A percentile compares a stretch with the other conserved stretches of the same genome.
Evolutionary conservation across 2,888 invertebrate genomes (phyloP).

Genomic region (Heliconius aoede): DNA sequence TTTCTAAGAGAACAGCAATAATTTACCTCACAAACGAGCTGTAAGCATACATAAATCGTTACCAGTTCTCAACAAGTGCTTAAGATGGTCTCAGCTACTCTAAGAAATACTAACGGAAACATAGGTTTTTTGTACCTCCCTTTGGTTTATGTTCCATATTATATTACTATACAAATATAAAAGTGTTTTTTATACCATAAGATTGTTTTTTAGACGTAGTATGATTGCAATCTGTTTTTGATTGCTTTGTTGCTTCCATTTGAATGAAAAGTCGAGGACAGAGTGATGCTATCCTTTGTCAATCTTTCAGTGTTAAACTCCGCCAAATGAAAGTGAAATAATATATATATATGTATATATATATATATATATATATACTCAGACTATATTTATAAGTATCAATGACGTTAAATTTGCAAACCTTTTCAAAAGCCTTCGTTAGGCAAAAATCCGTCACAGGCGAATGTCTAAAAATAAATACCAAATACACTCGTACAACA

Average conservation of each 20-base stretch:
- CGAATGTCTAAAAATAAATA: conserved; percentile 27
- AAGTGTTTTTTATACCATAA: background rate
- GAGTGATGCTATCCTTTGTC: no score
- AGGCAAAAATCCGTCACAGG: conserved; percentile 37
- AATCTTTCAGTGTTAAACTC: no score
- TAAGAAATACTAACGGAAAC: conserved; percentile 24
- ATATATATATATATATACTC: conserved; percentile 19
- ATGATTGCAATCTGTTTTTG: no score
- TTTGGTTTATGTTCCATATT: conserved; percentile 8
- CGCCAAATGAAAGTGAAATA: no score
- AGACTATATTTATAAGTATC: conserved; percentile 41
- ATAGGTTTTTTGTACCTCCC: conserved; percentile 2
- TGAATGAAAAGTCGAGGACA: no score
- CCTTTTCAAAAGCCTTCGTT: conserved; percentile 42
- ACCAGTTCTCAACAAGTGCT: conserved; percentile 39
- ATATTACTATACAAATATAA: background rate
- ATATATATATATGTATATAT: no score
- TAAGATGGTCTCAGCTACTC: conserved; percentile 32
- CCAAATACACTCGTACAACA: background rate
- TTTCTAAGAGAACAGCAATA: conserved; percentile 25
- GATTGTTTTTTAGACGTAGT: background rate
- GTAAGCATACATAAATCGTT: conserved; percentile 36
- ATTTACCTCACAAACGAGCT: conserved; percentile 28
- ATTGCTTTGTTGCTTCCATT: no score
- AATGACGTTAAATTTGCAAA: conserved; percentile 38